Evolutionary conservation across 2,797 vertebrate genomes (phyloP), one percentile per base, ranked within the genome.

Genomic region (Spondyliosoma cantharus): DNA sequence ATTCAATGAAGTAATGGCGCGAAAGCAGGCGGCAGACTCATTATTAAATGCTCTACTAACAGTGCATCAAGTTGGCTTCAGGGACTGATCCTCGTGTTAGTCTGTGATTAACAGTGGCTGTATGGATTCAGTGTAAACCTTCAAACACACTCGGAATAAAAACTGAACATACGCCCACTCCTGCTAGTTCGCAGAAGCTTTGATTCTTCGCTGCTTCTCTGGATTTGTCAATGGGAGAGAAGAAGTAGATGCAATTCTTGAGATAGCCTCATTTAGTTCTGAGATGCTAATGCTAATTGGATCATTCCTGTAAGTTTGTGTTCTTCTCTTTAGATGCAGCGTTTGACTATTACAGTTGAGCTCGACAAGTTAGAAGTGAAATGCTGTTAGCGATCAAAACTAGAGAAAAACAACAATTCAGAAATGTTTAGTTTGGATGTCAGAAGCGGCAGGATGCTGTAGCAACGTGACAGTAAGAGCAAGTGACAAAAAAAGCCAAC

Each of bases 1-100:
- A 52, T 72, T 68, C 32, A 43, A 54, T 88, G 69, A 90, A 48
- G 71, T 77, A 57, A 78, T 57, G 75, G 42, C 65, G 77, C 58
- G 62, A 65, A 80, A 64, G 64, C 70, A 53, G 63, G 14, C 73
- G 14, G 42, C 7, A 7, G 70, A 16, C 53, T 80, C 67, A 52
- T 58, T 50, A 71, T 73, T 71, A 80, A 83, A 24, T 19, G 43
- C 60, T 60, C 42, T 2, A 59, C 9, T 15, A 4, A 50, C 19
- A 37, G 70, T 65, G 45, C 60, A 17, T 17, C 0, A 6, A 3
- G 27, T 43, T 0, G 15, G 17, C 50, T 29, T 56, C 50, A 58
- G 64, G 3, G 32, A 22, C 37, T 0, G 25, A 53, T 43, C 13
- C 43, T 57, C 64, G 4, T 24, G 37, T 53, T 24, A 7, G 37